Evolutionary conservation across 2,797 vertebrate genomes (phyloP).

Genomic region (Mus minutoides): DNA sequence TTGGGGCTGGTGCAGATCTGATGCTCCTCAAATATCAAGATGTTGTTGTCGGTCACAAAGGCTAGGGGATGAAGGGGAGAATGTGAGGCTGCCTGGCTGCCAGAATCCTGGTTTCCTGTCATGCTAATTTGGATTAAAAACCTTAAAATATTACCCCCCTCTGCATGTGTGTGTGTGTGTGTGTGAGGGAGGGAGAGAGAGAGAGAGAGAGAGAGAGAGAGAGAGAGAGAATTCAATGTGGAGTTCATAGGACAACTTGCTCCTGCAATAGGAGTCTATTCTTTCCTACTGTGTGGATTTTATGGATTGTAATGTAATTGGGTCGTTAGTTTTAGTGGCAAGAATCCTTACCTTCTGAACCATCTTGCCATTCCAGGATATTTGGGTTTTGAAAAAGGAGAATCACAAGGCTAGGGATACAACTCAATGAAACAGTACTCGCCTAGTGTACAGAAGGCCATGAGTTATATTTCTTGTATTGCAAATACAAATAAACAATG

Average conservation of each 20-base stretch:
- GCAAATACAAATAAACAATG: background rate
- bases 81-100: background rate
- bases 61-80: conserved; percentile 79
- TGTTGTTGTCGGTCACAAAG: conserved; percentile 87
- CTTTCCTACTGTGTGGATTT: background rate
- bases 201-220: background rate
- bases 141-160: background rate
- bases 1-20: conserved; percentile 87
- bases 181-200: background rate
- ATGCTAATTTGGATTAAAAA: background rate
- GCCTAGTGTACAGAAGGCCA: background rate
- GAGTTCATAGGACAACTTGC: background rate
- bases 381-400: background rate
- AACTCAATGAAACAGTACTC: background rate
- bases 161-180: background rate
- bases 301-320: background rate
- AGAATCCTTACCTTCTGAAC: background rate
- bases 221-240: background rate
- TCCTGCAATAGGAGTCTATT: background rate
- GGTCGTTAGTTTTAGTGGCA: background rate
- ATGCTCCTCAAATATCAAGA: conserved; percentile 93
- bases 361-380: background rate
- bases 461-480: background rate
- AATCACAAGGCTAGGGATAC: background rate
- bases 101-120: background rate